phyloP scores from a whole-genome alignment of 2,888 invertebrate genomes.

The Andrena hattorfiana region DNA sequence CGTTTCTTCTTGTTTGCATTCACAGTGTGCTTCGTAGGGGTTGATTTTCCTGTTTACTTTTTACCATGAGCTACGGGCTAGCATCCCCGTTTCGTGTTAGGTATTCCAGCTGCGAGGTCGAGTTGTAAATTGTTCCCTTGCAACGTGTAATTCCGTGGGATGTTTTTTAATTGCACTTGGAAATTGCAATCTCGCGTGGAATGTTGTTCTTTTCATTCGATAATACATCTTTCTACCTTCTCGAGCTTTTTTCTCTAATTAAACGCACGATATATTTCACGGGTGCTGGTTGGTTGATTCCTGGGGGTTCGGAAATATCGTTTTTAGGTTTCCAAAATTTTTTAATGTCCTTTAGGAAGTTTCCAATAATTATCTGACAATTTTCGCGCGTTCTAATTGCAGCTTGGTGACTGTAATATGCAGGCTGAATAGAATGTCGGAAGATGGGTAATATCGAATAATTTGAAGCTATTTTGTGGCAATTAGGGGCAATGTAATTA shows the following conservation, averaged over 20 bases:
- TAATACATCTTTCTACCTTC: background rate
- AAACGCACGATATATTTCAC: too few relatives aligned
- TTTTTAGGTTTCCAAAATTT: too few relatives aligned
- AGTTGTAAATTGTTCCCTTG: conserved; percentile 37
- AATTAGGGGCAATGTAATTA: conserved; percentile 17
- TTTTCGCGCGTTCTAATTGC: background rate
- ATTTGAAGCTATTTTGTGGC: background rate
- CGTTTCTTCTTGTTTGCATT: conserved; percentile 23
- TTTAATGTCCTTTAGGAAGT: too few relatives aligned
- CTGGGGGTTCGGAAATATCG: background rate
- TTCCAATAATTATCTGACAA: too few relatives aligned
- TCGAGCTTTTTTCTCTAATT: background rate
- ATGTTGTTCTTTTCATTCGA: conserved; percentile 30
- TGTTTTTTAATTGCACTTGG: conserved; percentile 36
- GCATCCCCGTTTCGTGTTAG: conserved; percentile 6
- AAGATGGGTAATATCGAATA: background rate
- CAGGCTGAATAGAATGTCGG: background rate
- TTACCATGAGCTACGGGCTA: background rate
- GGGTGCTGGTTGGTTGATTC: too few relatives aligned
- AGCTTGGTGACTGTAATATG: background rate
- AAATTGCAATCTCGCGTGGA: conserved; percentile 16
- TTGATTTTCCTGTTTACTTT: conserved; percentile 25
- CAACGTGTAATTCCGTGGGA: conserved; percentile 7
- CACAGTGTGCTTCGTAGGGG: background rate
- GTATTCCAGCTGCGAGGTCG: conserved; percentile 1